Evolutionary conservation across 2,888 invertebrate genomes (phyloP).

Genomic region (Drosophila anomelani): DNA sequence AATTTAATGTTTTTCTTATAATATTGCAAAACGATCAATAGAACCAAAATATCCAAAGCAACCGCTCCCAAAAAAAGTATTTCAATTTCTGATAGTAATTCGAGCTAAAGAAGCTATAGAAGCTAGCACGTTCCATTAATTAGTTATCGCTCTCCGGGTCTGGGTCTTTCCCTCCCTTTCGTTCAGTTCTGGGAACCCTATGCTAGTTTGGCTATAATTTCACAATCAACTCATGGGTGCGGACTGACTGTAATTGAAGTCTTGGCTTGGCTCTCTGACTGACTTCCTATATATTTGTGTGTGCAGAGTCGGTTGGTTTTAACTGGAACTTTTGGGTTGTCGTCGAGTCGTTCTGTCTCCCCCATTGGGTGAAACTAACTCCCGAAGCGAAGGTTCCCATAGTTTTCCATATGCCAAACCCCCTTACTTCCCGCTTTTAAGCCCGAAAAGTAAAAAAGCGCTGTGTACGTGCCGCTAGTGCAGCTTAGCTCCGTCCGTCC

Average conservation of each 20-base stretch:
- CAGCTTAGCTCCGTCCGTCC: conserved; percentile 50
- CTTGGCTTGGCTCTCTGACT: conserved; percentile 42
- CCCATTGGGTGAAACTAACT: conserved; percentile 55
- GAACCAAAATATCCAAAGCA: neutral
- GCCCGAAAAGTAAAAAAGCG: conserved; percentile 7
- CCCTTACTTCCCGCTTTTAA: conserved; percentile 10
- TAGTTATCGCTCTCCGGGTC: conserved; percentile 30
- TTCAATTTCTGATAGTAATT: conserved; percentile 8
- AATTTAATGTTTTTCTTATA: neutral
- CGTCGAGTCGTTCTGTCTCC: conserved; percentile 21
- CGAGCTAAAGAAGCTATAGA: conserved; percentile 7
- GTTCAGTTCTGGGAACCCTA: conserved; percentile 31
- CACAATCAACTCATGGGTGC: conserved; percentile 38
- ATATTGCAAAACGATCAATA: neutral
- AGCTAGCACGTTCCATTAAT: conserved; percentile 41
- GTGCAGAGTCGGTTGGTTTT: conserved; percentile 37
- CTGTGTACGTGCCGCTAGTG: conserved; percentile 64
- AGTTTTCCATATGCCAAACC: conserved; percentile 8
- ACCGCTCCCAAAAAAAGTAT: neutral
- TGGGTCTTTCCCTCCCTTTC: conserved; percentile 15
- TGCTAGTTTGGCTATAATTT: conserved; percentile 38
- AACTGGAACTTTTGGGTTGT: conserved; percentile 44
- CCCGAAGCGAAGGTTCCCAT: conserved; percentile 71
- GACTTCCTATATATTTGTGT: conserved; percentile 60
- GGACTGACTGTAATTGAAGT: conserved; percentile 56